A percentile compares a stretch with the other conserved stretches of the same genome.
Evolutionary conservation across 2,113 vertebrate species (phyloP).

Genomic region (Apteryx mantelli): DNA sequence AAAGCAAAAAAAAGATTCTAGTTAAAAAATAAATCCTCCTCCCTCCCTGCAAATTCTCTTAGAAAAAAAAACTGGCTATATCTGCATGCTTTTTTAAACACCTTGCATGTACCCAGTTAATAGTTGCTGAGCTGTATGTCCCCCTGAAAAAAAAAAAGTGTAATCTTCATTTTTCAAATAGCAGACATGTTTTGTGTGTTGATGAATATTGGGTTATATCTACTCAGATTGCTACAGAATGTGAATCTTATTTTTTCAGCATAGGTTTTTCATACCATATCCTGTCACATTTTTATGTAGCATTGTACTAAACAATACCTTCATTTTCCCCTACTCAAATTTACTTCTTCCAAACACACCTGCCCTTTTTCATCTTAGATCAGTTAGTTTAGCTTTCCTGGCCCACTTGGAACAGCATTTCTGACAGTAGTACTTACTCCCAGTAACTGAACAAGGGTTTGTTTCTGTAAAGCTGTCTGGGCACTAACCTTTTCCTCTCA

Average conservation of each 20-base stretch:
- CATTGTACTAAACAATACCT: background rate
- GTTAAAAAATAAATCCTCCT: background rate
- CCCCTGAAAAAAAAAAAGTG: background rate
- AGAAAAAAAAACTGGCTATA: background rate
- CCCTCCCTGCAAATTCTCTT: background rate
- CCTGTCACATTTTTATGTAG: background rate
- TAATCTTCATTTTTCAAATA: background rate
- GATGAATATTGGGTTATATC: background rate
- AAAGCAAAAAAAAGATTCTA: background rate
- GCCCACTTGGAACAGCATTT: background rate
- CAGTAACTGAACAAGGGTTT: background rate
- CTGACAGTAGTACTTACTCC: background rate
- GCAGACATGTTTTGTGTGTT: background rate
- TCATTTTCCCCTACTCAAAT: background rate
- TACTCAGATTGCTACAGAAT: background rate
- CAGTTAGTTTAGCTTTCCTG: background rate
- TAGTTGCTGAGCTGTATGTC: background rate
- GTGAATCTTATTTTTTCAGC: background rate
- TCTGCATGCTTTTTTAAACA: background rate
- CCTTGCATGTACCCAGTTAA: background rate
- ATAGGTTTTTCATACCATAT: background rate
- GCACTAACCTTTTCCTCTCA: background rate
- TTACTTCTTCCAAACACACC: background rate
- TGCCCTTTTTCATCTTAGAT: background rate
- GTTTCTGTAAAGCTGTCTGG: slow-evolving; percentile 2